Base-by-base conservation (phyloP, 1,140 invertebrate genomes). In the Papilio aristodemus region DNA sequence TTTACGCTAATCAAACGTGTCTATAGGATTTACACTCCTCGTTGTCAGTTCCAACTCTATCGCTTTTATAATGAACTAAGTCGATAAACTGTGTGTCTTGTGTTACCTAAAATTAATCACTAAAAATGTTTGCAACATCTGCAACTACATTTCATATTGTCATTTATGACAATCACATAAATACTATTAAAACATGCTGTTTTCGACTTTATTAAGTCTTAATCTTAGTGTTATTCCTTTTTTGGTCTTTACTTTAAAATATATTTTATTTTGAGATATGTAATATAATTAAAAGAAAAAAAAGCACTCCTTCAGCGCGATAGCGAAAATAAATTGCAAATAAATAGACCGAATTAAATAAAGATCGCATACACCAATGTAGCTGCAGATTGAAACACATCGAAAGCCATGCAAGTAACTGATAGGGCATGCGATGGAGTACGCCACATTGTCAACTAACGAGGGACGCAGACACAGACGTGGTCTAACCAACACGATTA, bases 351-450 rank as follows among this genome's bases (percentile, higher is more conserved):
- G 3, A 46, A 46, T 10, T 1, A 27, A 25, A 6, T 8, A 25
- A 25, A 17, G 17, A 32, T 32, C 54, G 17, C 11, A 27, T 3
- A 63, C 13, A 66, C 14, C 14, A 36, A 66, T 46, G 63, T 66
- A 66, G 25, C 43, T 50, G 43, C 41, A 36, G 63, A 66, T 37
- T 50, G n/a, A 17, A 36, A 66, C 10, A 59, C 63, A 66, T n/a
- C 22, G 43, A 41, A 64, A 66, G 41, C 63, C 63, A 66, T 66
- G 63, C 63, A 66, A 66, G 22, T 64, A 14, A 50, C 14, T n/a
- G n/a, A 9, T 32, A 17, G n/a, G 38, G 1, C 63, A 66, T 66
- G 63, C 63, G 19, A 46, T 66, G 41, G 14, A 37, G 14, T 66
- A 38, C 22, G 59, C 7, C 13, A 4, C 9, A 19, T 39, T 4